Base-by-base conservation (phyloP, 2,797 vertebrate genomes). In the Amphiprion clarkii region DNA sequence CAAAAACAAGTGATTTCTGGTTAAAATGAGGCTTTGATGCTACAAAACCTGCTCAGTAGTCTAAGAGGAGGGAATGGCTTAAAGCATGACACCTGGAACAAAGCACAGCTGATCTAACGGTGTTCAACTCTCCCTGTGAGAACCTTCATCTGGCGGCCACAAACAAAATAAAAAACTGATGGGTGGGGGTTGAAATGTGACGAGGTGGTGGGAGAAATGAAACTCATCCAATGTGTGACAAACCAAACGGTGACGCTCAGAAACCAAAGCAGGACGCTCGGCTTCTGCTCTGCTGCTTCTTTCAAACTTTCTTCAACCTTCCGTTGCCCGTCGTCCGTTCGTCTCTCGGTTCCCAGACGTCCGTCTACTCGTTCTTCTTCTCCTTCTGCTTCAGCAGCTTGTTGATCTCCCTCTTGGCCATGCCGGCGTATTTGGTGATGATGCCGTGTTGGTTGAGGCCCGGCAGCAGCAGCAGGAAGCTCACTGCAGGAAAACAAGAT, bases 371-470 rank as follows among this genome's bases (percentile, higher is more conserved):
- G 5, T 96, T 99, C 94, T 99, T 98, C 96, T 99, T 99, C 88
- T 99, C 98, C 91, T 99, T 99, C 87, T 98, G 97, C 93, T 99
- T 99, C 36, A 99, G 94, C 84, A 99, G 96, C 59, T 99, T 99
- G 95, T 99, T 99, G 86, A 99, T 94, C 94, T 99, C 98, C 72
- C 97, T 95, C 94, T 98, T 99, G 0, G 95, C 98, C 98, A 99
- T 99, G 83, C 82, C 94, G n/a, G 94, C 87, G 59, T 98, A 99
- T 88, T 98, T 99, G 0, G 92, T 95, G 92, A 99, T 97, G 91
- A 99, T 89, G 19, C 98, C 97, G 3, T 97, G 97, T 79, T 98
- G 97, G 91, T 99, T 99, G 57, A 99, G 94, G 73, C 98, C 98
- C 2, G 98, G 98, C 90, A 99, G 95, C 73, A 99, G 92, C 76